Evolutionary conservation across 2,797 vertebrate genomes (phyloP).

Genomic region (Muscicapa striata): DNA sequence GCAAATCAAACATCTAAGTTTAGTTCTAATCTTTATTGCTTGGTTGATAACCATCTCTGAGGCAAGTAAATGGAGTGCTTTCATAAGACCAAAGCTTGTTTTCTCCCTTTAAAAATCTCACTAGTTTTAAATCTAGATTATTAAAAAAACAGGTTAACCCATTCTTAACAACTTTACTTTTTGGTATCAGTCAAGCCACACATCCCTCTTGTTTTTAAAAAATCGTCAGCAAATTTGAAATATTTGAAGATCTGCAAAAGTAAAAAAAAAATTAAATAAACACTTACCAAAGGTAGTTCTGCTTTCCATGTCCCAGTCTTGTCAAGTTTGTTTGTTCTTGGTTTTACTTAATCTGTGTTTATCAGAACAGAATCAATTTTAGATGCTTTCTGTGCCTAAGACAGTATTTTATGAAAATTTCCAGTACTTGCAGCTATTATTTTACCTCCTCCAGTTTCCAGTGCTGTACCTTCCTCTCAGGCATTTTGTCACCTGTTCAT

Average conservation of each 20-base stretch:
- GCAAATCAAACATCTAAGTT: not conserved
- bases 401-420: not conserved
- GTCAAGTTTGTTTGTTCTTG: not conserved
- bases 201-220: not conserved
- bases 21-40: not conserved
- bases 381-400: not conserved
- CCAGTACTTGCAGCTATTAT: not conserved
- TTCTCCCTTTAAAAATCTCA: not conserved
- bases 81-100: not conserved
- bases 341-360: conserved; percentile 7
- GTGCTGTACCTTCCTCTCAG: not conserved
- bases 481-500: not conserved
- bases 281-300: not conserved
- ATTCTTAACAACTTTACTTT: not conserved
- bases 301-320: not conserved
- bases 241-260: not conserved
- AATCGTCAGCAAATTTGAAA: not conserved
- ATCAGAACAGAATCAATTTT: conserved; percentile 8
- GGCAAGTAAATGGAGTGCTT: not conserved
- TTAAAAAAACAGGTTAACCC: not conserved
- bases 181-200: not conserved
- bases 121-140: not conserved
- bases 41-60: not conserved
- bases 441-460: not conserved
- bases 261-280: not conserved